These are phyloP conservation scores for Ridgeia piscesae DNA, from an alignment of 1,140 invertebrate species.

Conservation along the genomic window DNA sequence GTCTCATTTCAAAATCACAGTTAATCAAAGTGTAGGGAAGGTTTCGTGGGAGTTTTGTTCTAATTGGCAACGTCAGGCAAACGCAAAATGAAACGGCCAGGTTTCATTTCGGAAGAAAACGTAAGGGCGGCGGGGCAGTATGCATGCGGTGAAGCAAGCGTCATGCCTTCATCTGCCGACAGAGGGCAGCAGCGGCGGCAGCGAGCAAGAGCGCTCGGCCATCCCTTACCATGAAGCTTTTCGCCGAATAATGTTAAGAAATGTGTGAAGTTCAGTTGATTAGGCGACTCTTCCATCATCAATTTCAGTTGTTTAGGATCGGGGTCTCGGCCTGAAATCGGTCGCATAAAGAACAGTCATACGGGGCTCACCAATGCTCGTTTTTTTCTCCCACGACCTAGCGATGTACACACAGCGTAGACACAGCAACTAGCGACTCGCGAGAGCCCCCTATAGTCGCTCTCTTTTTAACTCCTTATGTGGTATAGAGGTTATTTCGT, in stretches of 20 bases:
- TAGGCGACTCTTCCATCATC: slow-evolving; percentile 98
- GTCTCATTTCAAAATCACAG: neutral
- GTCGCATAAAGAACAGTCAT: neutral
- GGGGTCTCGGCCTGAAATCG: slow-evolving; percentile 56
- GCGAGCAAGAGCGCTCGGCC: slow-evolving; percentile 59
- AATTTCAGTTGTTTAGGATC: slow-evolving; percentile 90
- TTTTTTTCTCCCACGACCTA: neutral
- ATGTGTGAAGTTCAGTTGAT: slow-evolving; percentile 98
- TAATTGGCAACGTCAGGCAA: neutral
- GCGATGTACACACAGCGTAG: neutral
- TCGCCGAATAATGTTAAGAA: slow-evolving; percentile 98
- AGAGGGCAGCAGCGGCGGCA: slow-evolving; percentile 10
- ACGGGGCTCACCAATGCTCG: slow-evolving; percentile 15
- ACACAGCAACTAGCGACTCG: neutral
- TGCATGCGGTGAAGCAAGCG: neutral
- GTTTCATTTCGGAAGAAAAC: slow-evolving; percentile 5
- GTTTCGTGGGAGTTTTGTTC: neutral
- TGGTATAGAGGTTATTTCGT: neutral
- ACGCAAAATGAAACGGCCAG: neutral
- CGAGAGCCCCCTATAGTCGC: neutral
- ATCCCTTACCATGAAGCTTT: slow-evolving; percentile 69
- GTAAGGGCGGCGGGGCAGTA: neutral
- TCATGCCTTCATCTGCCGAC: slow-evolving; percentile 1
- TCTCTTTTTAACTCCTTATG: neutral
- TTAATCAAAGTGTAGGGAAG: neutral